These are phyloP conservation scores for Silurus glanis DNA, from an alignment of 2,113 vertebrate genomes.

Conservation along the genomic window DNA sequence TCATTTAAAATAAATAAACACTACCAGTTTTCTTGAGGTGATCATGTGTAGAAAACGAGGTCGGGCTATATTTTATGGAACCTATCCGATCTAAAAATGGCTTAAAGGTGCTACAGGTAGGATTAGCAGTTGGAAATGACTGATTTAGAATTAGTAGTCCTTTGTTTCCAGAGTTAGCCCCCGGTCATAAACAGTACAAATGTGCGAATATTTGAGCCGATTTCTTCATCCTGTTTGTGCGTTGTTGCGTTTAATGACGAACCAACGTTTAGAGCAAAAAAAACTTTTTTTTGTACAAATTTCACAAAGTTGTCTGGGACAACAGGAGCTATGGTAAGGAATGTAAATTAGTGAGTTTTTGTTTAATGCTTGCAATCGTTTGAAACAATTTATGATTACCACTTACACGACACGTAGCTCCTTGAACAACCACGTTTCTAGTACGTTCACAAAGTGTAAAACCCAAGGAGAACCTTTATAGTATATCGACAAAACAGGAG, in stretches of 20 bases:
- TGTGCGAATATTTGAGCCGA: conserved; percentile 1
- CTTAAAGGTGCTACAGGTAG: conserved; percentile 46
- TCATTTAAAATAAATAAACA: not conserved
- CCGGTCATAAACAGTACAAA: conserved; percentile 15
- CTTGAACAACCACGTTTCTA: conserved; percentile 50
- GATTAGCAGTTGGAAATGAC: conserved; percentile 23
- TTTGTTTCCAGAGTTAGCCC: conserved; percentile 32
- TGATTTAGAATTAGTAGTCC: conserved; percentile 34
- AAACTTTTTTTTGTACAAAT: not conserved
- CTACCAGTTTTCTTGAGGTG: conserved; percentile 33
- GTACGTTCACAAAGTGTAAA: conserved; percentile 49
- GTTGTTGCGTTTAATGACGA: conserved; percentile 6
- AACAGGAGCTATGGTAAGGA: conserved; percentile 29
- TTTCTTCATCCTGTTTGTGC: not conserved
- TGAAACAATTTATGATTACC: conserved; percentile 27
- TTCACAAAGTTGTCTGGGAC: conserved; percentile 23
- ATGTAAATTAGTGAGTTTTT: conserved; percentile 17
- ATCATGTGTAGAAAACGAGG: conserved; percentile 38
- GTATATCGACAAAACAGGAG: conserved; percentile 45
- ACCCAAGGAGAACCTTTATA: conserved; percentile 28
- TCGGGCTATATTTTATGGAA: conserved; percentile 33
- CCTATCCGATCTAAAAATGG: conserved; percentile 36
- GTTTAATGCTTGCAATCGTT: not conserved
- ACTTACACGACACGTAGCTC: conserved; percentile 42
- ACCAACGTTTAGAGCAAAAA: not conserved